Conservation (phyloP, 2,888 invertebrate genomes). For the Tuta absoluta region DNA sequence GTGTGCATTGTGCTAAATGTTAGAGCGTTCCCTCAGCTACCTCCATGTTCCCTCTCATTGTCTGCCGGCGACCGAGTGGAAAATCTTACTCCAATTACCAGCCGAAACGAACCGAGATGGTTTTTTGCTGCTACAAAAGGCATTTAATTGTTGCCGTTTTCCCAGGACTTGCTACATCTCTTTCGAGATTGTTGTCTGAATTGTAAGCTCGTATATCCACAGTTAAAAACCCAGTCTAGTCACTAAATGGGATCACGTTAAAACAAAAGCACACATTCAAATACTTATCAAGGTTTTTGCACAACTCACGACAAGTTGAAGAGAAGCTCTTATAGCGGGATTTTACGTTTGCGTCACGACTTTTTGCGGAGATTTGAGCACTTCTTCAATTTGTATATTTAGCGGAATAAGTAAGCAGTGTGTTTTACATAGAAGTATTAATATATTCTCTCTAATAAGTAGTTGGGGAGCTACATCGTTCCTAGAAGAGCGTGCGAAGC, state of each 20-base stretch:
- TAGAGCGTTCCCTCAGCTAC: constrained; percentile 56
- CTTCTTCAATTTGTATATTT: not conserved
- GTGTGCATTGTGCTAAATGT: constrained; percentile 54
- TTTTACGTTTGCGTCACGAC: not conserved
- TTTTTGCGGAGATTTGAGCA: not conserved
- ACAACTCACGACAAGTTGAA: too few relatives aligned
- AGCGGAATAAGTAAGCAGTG: not conserved
- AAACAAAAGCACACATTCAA: not conserved
- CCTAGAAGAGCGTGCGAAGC: constrained; percentile 56
- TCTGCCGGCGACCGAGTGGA: constrained; percentile 57
- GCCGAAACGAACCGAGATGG: constrained; percentile 50
- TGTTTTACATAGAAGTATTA: not conserved
- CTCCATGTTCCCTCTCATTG: constrained; percentile 52
- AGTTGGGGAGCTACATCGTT: constrained; percentile 25
- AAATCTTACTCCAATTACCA: constrained; percentile 65
- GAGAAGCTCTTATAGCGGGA: not conserved
- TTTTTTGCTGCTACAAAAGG: constrained; percentile 45
- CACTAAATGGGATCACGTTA: not conserved
- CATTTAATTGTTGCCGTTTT: constrained; percentile 36
- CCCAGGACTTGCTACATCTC: constrained; percentile 30
- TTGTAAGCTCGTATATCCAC: not conserved
- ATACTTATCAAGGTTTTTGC: not conserved
- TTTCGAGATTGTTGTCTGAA: constrained; percentile 17
- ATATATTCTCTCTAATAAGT: constrained; percentile 16
- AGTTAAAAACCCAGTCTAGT: not conserved